phyloP scores from a whole-genome alignment of 2,797 vertebrate species.

The Champsocephalus gunnari region DNA sequence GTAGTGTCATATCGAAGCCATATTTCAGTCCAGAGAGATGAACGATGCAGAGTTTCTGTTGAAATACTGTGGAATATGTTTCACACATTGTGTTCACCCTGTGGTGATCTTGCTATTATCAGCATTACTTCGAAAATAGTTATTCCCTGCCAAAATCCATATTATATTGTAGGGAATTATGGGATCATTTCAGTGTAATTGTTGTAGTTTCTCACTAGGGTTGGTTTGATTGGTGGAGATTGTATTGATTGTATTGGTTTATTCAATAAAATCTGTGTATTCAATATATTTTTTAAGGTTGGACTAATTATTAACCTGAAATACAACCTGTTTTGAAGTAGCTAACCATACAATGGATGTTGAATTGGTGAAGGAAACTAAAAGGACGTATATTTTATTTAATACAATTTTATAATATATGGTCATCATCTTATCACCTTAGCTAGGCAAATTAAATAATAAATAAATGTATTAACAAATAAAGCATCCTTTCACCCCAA shows the following conservation, averaged over 20 bases:
- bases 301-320: slow-evolving; percentile 18
- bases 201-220: slow-evolving; percentile 38
- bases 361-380: not conserved
- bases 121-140: slow-evolving; percentile 58
- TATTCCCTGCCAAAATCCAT: slow-evolving; percentile 53
- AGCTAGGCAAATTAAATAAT: slow-evolving; percentile 23
- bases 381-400: not conserved
- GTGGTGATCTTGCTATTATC: slow-evolving; percentile 52
- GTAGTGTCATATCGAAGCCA: slow-evolving; percentile 67
- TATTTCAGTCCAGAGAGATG: slow-evolving; percentile 72
- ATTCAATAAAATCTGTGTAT: slow-evolving; percentile 26
- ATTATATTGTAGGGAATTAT: slow-evolving; percentile 53
- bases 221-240: slow-evolving; percentile 29
- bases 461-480: slow-evolving; percentile 4
- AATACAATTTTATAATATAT: not conserved
- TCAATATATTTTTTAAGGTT: slow-evolving; percentile 4
- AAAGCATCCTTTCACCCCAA: slow-evolving; percentile 24
- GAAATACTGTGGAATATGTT: slow-evolving; percentile 57
- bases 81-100: slow-evolving; percentile 61
- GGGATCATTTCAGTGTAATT: slow-evolving; percentile 49
- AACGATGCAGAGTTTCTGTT: slow-evolving; percentile 65
- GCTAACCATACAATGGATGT: not conserved
- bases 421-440: not conserved
- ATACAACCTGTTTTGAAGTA: not conserved
- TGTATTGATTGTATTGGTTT: slow-evolving; percentile 1